Base-by-base conservation (phyloP, 2,113 vertebrate species). In the Atherinomorus stipes region DNA sequence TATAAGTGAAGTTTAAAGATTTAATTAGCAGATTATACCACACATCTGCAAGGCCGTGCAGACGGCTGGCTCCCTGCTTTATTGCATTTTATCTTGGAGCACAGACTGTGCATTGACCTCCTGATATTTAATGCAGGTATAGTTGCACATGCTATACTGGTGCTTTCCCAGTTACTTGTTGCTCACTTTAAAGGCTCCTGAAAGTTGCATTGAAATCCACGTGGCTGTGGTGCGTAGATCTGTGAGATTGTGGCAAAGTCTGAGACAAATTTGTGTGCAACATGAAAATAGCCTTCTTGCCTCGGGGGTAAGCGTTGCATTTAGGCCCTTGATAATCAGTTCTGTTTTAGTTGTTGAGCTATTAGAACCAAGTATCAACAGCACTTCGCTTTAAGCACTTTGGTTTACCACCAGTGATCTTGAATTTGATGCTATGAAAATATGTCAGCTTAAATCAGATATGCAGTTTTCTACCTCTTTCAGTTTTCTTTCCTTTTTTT, bases 21-120 rank as follows among this genome's bases (percentile, higher is more conserved):
- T 13, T 58, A 54, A 79, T 83, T 70, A 52, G 8, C 25, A 70
- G 47, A 77, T 65, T 66, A 19, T 44, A 67, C 66, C 44, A 7
- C 40, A 42, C 60, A 71, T 76, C 68, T 64, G 37, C 23, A 22
- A 50, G 49, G 28, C 52, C 25, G 28, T 74, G 42, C 50, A 44
- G 42, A 22, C 23, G 40, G 26, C 51, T 26, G 37, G 42, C 26
- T 56, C 51, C 25, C n/a, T 58, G 18, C n/a, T 42, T 47, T 16
- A 2, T 23, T 52, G 7, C 71, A 34, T 63, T 57, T 52, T 22
- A 11, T 11, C 28, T 40, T 22, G 16, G 3, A 52, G 62, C 49
- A 28, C 47, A 28, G 47, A 26, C 11, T 60, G 21, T 31, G 34
- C 47, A 18, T 37, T 45, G 67, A 57, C 74, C 76, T 26, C 51